Conservation (phyloP, 2,797 vertebrate genomes). For the Halcyon badia region DNA sequence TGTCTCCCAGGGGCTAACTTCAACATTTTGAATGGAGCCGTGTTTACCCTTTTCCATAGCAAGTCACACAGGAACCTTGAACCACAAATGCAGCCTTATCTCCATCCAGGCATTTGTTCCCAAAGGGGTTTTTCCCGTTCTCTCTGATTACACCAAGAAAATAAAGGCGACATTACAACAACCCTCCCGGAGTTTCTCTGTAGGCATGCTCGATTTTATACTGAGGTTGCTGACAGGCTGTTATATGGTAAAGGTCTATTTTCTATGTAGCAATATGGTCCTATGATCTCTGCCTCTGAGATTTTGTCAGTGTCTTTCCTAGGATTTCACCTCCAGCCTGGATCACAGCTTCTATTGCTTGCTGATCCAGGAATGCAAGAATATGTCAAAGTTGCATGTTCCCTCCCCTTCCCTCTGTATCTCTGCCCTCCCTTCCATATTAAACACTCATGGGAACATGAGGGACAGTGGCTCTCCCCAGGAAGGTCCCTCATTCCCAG, state of each 20-base stretch:
- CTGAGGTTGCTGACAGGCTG: background rate
- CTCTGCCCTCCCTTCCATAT: background rate
- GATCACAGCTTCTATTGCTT: background rate
- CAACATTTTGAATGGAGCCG: background rate
- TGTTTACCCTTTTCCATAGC: background rate
- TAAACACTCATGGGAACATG: background rate
- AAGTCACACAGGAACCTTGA: background rate
- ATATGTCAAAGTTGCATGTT: fast-evolving
- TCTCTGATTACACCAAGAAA: background rate
- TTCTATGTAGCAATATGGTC: background rate
- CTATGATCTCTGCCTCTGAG: background rate
- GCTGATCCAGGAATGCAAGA: background rate
- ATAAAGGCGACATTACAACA: background rate
- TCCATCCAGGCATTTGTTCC: background rate
- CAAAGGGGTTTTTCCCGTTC: background rate
- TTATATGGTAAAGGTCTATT: background rate
- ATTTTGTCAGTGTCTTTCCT: background rate
- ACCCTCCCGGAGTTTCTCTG: background rate
- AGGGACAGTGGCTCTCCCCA: background rate
- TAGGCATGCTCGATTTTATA: fast-evolving
- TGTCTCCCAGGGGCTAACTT: background rate
- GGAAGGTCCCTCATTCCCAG: background rate
- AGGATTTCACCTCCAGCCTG: background rate
- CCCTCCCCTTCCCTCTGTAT: background rate
- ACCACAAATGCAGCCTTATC: background rate